Percentiles rank a stretch among this genome's conserved stretches.
These are phyloP conservation scores for Eilema caniola DNA, from an alignment of 2,888 invertebrate species.

Conservation along the genomic window DNA sequence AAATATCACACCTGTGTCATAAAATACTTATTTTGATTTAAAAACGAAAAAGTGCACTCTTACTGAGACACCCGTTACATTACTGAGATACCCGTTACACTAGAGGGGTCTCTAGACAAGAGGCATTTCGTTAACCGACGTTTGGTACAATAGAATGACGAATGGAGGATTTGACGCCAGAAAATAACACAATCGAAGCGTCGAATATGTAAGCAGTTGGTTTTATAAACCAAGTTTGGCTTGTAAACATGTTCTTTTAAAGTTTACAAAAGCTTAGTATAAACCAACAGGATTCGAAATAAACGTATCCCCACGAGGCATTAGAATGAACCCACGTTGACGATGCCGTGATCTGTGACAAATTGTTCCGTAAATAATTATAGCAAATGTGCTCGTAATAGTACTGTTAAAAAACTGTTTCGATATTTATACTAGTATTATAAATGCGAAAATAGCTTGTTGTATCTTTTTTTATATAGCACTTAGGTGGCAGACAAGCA, in stretches of 20 bases:
- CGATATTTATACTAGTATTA: background rate
- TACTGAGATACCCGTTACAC: too few species aligned
- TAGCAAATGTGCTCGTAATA: background rate
- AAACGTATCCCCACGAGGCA: background rate
- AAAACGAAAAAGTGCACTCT: too few species aligned
- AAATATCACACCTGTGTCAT: too few species aligned
- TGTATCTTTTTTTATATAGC: too few species aligned
- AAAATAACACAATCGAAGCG: background rate
- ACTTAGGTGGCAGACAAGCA: too few species aligned
- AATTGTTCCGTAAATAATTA: constrained; percentile 6
- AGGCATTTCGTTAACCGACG: too few species aligned
- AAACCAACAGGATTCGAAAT: background rate
- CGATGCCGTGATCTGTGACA: background rate
- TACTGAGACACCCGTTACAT: too few species aligned
- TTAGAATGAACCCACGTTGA: background rate
- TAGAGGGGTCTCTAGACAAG: too few species aligned
- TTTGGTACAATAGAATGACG: too few species aligned
- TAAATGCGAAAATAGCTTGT: too few species aligned
- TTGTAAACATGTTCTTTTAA: background rate
- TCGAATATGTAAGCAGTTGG: background rate
- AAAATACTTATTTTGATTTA: too few species aligned
- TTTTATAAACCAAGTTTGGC: background rate
- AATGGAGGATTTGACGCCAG: too few species aligned
- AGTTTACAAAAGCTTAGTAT: constrained; percentile 5
- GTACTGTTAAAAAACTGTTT: background rate